phyloP scores from a whole-genome alignment of 35 echinoderm and acorn worm genomes.

The Ophiothrix spiculata region DNA sequence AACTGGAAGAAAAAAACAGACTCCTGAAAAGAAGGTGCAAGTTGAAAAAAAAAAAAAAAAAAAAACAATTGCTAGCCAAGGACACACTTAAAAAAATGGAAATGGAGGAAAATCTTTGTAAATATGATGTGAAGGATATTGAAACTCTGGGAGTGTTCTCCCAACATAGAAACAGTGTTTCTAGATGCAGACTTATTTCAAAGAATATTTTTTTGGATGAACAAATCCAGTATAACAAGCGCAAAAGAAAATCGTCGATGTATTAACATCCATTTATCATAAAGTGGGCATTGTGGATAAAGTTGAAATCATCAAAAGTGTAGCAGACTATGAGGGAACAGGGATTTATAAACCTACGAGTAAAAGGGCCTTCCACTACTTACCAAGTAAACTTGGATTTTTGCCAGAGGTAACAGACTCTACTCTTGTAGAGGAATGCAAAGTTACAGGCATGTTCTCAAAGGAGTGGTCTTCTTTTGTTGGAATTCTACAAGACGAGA shows the following conservation, averaged over 20 bases:
- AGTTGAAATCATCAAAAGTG: not conserved
- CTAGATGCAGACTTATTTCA: not conserved
- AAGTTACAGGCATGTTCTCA: not conserved
- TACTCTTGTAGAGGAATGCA: not conserved
- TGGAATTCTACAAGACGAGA: not conserved
- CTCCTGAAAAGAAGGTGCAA: not conserved
- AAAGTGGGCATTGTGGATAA: not conserved
- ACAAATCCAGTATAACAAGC: not conserved
- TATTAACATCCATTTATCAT: not conserved
- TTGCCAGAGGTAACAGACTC: not conserved
- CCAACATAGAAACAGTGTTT: not conserved
- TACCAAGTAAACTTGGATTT: not conserved
- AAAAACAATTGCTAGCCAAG: no score
- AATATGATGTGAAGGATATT: no score
- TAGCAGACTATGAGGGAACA: not conserved
- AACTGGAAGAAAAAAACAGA: not conserved
- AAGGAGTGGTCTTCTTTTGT: not conserved
- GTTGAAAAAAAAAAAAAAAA: not conserved
- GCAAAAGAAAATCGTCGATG: not conserved
- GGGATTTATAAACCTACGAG: not conserved
- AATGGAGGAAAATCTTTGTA: no score
- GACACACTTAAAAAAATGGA: no score
- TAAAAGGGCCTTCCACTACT: not conserved
- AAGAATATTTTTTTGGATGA: not conserved
- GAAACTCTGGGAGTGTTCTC: no score